Base-by-base conservation (phyloP, 2,888 invertebrate genomes). In the Tubulanus polymorphus region DNA sequence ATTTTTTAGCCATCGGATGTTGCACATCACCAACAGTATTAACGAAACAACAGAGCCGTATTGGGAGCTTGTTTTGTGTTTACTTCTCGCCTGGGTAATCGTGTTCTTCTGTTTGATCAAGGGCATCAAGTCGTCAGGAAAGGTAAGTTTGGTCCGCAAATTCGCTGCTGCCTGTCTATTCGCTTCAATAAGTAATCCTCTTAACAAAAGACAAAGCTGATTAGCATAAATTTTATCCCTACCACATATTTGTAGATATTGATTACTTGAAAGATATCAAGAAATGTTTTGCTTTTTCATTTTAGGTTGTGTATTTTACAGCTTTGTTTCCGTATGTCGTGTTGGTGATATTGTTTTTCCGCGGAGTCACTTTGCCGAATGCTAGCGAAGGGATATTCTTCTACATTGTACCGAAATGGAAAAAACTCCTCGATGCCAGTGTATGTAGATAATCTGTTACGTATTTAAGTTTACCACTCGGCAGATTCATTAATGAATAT, bases 321-420 rank as follows among this genome's bases (percentile, higher is more conserved):
- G 76, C 76, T 3, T 53, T 75, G 12, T 76, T 76, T 48, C 76
- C 76, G 1, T 78, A 76, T 58, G 66, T 74, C 15, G 74, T 78
- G 1, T 56, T 78, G 28, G 20, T 74, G 12, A 76, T 77, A 30
- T 59, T 78, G 41, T 70, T 78, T 52, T 64, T 73, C 53, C 69
- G 76, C 15, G 78, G 76, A 0, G 68, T 71, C 2, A 72, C 73
- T 3, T 61, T 78, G 20, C 68, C 69, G 0, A 70, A 71, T 53
- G 72, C 75, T 2, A 65, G 62, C 0, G 69, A 72, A 37, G 77
- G 77, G 3, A 67, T 77, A 18, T 62, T 67, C 28, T 76, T 68
- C 63, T 77, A 73, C 59, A 71, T 77, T 18, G 59, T 70, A 5
- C 76, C 76, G n/a, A 59, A 68, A 8, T 74, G 67, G 54, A 61